These are phyloP conservation scores for Hypolimnas misippus DNA, from an alignment of 2,888 invertebrate genomes.

Conservation along the genomic window DNA sequence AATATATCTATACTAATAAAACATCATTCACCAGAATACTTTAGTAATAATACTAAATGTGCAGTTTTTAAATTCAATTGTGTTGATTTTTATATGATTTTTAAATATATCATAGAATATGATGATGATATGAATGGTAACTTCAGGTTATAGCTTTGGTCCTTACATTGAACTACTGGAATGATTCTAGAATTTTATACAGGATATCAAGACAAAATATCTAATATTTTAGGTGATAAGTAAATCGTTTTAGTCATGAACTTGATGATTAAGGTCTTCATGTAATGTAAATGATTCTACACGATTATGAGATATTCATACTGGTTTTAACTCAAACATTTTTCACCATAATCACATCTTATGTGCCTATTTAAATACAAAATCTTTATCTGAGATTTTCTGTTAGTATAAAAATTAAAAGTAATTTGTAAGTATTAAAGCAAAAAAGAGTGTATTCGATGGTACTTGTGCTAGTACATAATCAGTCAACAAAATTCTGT, in stretches of 20 bases:
- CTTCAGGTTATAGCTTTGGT: slow-evolving; percentile 65
- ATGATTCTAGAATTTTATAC: slow-evolving; percentile 9
- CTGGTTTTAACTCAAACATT: not conserved
- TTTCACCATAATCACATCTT: not conserved
- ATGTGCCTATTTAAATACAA: not conserved
- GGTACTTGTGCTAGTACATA: not conserved
- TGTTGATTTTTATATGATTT: slow-evolving; percentile 38
- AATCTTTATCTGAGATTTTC: not conserved
- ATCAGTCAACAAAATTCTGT: not conserved
- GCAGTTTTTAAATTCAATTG: not conserved
- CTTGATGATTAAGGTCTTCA: not conserved
- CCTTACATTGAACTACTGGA: slow-evolving; percentile 65
- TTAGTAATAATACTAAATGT: not conserved
- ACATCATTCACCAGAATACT: too few species aligned
- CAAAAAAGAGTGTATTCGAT: not conserved
- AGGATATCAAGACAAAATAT: not conserved
- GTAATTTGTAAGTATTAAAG: too few species aligned
- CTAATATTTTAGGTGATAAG: not conserved
- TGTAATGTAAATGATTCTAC: slow-evolving; percentile 4
- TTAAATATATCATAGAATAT: slow-evolving; percentile 40
- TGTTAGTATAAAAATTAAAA: too few species aligned
- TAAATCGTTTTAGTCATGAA: not conserved
- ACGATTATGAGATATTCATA: slow-evolving; percentile 1
- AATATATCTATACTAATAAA: too few species aligned
- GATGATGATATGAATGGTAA: slow-evolving; percentile 64